These are phyloP conservation scores for Poecile atricapillus DNA, from an alignment of 2,113 vertebrate genomes.

Conservation along the genomic window DNA sequence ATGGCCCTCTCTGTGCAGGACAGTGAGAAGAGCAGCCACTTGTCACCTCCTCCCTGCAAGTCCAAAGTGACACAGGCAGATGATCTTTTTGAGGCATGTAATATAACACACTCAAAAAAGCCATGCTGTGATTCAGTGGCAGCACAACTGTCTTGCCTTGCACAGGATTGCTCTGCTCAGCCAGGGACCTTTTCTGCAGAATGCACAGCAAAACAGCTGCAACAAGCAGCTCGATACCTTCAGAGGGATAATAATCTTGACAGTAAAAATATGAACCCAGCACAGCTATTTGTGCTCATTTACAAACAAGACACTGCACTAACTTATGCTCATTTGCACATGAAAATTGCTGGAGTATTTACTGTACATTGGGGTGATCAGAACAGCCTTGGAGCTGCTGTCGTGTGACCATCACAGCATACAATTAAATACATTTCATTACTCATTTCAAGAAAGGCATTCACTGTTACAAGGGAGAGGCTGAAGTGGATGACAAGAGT, in stretches of 20 bases:
- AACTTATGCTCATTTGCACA: neutral
- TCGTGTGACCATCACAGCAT: neutral
- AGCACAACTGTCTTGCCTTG: neutral
- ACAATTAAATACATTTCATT: neutral
- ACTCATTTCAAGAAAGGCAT: neutral
- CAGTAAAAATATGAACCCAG: neutral
- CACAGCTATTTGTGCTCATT: neutral
- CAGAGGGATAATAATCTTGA: neutral
- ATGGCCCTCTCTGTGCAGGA: neutral
- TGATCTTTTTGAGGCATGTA: neutral
- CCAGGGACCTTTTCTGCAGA: neutral
- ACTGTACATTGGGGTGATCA: neutral
- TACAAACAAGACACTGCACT: neutral
- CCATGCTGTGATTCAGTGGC: neutral
- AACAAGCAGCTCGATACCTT: neutral
- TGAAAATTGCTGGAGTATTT: neutral
- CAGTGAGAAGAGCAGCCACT: neutral
- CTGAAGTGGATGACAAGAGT: neutral
- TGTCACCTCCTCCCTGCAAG: neutral
- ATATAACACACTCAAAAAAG: neutral
- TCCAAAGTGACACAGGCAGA: neutral
- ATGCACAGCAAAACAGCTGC: neutral
- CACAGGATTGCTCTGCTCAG: neutral
- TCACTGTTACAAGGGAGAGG: neutral
- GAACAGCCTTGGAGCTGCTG: neutral